phyloP scores from a whole-genome alignment of 2,888 invertebrate species.

The Drosophila niveifrons region DNA sequence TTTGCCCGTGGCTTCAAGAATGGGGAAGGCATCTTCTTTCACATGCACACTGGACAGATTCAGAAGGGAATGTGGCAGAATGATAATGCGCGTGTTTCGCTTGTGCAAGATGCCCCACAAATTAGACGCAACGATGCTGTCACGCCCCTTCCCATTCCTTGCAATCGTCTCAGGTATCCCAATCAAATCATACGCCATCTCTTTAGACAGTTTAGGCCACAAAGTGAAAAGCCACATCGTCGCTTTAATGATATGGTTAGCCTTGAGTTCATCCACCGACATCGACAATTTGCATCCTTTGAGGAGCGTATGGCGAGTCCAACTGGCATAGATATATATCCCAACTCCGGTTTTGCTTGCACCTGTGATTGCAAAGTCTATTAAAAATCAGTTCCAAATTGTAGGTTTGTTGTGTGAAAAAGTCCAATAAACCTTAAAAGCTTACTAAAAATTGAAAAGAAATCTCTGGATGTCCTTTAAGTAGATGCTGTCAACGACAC shows the following conservation, averaged over 20 bases:
- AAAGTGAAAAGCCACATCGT: constrained; percentile 63
- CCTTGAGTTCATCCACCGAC: constrained; percentile 67
- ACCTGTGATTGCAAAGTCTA: constrained; percentile 59
- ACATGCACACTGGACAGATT: constrained; percentile 83
- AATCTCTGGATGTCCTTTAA: neutral
- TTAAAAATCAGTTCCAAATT: neutral
- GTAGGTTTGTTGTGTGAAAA: neutral
- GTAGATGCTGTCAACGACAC: constrained; percentile 8
- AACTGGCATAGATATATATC: constrained; percentile 50
- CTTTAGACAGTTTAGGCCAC: constrained; percentile 71
- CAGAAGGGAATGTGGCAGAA: constrained; percentile 84
- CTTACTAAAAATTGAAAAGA: constrained; percentile 3
- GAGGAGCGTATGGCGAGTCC: constrained; percentile 61
- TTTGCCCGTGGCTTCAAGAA: constrained; percentile 83
- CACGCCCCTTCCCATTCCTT: constrained; percentile 77
- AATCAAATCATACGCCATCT: constrained; percentile 74
- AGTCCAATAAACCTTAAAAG: neutral
- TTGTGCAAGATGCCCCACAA: constrained; percentile 78
- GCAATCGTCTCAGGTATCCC: constrained; percentile 71
- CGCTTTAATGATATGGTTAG: constrained; percentile 69
- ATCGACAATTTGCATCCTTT: constrained; percentile 64
- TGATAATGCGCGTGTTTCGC: constrained; percentile 77
- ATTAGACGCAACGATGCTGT: constrained; percentile 69
- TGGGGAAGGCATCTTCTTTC: constrained; percentile 84
- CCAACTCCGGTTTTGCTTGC: constrained; percentile 48